Evolutionary conservation across 2,113 vertebrate species (phyloP).

Genomic region (Cromileptes altivelis): DNA sequence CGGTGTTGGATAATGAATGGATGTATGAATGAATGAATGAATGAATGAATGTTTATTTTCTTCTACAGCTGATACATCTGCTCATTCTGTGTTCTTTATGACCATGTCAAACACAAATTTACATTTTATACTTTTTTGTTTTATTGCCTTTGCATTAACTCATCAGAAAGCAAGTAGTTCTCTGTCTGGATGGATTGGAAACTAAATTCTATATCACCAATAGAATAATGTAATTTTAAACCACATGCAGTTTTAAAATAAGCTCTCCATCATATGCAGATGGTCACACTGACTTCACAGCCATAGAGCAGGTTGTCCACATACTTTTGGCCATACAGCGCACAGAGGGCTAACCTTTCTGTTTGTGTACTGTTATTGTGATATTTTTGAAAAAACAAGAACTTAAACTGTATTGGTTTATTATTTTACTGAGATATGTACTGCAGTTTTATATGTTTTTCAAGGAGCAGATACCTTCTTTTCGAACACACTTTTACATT

Average conservation of each 20-base stretch:
- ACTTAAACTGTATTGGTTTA: not conserved
- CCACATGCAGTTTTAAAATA: too few relatives aligned
- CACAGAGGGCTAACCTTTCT: not conserved
- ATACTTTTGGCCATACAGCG: not conserved
- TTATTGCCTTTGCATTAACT: too few relatives aligned
- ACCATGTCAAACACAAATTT: too few relatives aligned
- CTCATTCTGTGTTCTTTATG: too few relatives aligned
- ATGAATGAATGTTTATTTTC: too few relatives aligned
- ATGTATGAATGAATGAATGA: too few relatives aligned
- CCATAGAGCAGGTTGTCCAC: not conserved
- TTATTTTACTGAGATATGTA: not conserved
- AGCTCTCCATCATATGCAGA: not conserved
- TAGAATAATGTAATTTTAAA: too few relatives aligned
- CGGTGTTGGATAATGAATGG: too few relatives aligned
- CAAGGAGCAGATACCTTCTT: not conserved
- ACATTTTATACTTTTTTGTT: too few relatives aligned
- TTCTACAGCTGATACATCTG: too few relatives aligned
- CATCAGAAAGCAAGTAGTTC: too few relatives aligned
- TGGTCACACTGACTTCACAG: not conserved
- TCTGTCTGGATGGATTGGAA: not conserved
- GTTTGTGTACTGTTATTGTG: not conserved
- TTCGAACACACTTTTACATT: conserved; percentile 14
- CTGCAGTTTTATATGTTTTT: not conserved
- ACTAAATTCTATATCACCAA: not conserved
- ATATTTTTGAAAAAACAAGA: not conserved